Conservation (phyloP, 2,797 vertebrate species). For the Anomalospiza imberbis region DNA sequence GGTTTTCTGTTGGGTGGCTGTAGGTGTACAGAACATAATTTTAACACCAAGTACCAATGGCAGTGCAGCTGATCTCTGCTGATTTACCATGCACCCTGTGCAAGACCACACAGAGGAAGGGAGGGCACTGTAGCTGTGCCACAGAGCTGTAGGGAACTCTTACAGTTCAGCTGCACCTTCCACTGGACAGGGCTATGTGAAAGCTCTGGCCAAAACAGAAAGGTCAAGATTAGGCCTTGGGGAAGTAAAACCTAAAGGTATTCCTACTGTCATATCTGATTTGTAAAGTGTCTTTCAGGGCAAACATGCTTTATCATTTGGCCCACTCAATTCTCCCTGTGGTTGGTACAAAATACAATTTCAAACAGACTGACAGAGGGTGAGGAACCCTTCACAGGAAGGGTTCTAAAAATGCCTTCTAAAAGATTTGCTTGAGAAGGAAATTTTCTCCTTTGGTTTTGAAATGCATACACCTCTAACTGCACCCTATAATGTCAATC, state of each 20-base stretch:
- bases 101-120: background rate
- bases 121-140: background rate
- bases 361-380: background rate
- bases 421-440: background rate
- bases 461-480: background rate
- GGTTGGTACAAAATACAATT: background rate
- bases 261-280: background rate
- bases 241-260: background rate
- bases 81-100: background rate
- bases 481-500: slow-evolving; percentile 18
- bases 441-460: background rate
- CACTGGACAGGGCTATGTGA: background rate
- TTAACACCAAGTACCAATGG: background rate
- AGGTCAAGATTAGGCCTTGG: background rate
- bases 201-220: background rate
- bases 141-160: background rate
- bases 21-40: background rate
- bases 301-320: background rate
- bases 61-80: background rate
- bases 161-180: background rate
- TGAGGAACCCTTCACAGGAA: background rate
- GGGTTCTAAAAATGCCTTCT: background rate
- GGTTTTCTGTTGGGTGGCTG: background rate
- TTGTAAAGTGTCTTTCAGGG: background rate
- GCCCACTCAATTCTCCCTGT: background rate